phyloP scores from a whole-genome alignment of 2,797 vertebrate species.

The Eulemur rubriventer region DNA sequence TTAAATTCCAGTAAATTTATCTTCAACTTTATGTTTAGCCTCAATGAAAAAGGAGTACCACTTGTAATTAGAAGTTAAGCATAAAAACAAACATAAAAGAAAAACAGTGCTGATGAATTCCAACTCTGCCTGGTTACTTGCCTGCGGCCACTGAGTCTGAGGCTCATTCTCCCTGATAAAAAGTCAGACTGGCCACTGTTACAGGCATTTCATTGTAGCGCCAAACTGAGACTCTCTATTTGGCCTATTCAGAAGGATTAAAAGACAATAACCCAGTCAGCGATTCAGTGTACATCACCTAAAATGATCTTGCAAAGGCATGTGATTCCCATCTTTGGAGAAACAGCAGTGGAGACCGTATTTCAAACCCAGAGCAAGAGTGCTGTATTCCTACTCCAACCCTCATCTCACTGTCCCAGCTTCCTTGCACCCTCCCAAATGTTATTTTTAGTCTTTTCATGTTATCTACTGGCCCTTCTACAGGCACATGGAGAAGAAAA shows the following conservation, averaged over 20 bases:
- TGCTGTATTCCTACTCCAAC: not conserved
- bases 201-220: not conserved
- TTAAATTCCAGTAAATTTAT: not conserved
- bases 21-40: not conserved
- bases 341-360: not conserved
- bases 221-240: not conserved
- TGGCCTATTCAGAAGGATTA: constrained; percentile 1
- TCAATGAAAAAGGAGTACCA: not conserved
- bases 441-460: no score
- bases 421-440: not conserved
- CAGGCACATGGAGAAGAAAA: accelerated
- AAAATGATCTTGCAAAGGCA: not conserved
- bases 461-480: no score
- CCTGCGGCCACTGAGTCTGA: not conserved
- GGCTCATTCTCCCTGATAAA: not conserved
- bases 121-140: not conserved
- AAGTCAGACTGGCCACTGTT: not conserved
- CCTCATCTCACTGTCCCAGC: no score
- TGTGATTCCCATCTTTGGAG: not conserved
- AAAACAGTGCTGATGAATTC: not conserved
- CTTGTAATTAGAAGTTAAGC: constrained; percentile 11
- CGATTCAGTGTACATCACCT: not conserved
- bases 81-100: not conserved
- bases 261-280: not conserved
- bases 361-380: not conserved